Conservation (phyloP, 2,797 vertebrate species). For the Oreochromis grahami region DNA sequence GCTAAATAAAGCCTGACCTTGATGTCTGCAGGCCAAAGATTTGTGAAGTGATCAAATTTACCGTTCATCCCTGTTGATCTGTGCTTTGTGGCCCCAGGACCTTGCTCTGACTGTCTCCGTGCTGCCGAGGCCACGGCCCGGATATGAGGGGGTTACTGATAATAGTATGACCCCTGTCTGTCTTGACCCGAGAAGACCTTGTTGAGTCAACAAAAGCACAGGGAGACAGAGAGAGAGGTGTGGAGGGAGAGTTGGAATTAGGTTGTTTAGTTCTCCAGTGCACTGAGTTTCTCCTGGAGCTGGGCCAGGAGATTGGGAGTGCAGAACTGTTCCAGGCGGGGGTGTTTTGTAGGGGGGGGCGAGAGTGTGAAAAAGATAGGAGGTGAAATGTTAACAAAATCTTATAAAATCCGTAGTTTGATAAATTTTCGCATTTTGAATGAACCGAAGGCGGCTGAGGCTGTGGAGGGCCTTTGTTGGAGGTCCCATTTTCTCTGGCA, state of each 20-base stretch:
- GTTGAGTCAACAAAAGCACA: conserved; percentile 59
- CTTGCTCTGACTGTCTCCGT: not conserved
- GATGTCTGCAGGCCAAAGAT: conserved; percentile 48
- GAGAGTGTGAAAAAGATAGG: conserved; percentile 67
- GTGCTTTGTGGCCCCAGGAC: conserved; percentile 36
- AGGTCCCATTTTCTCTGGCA: conserved; percentile 73
- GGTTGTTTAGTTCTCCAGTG: conserved; percentile 57
- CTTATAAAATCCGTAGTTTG: conserved; percentile 73
- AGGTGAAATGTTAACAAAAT: conserved; percentile 82
- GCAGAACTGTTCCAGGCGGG: conserved; percentile 31
- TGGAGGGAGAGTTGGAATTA: conserved; percentile 41
- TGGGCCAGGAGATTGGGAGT: conserved; percentile 34
- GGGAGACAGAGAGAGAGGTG: not conserved
- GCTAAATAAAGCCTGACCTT: conserved; percentile 57
- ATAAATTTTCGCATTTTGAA: conserved; percentile 75
- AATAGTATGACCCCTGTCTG: conserved; percentile 58
- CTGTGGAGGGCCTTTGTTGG: conserved; percentile 75
- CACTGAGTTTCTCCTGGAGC: conserved; percentile 49
- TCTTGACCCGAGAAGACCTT: conserved; percentile 47
- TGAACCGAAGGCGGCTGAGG: conserved; percentile 64
- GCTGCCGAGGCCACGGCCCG: conserved; percentile 47
- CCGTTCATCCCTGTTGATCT: conserved; percentile 53
- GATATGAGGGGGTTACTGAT: conserved; percentile 47
- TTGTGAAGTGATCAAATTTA: conserved; percentile 65
- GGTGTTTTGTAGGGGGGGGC: not conserved